Evolutionary conservation across 2,888 invertebrate species (phyloP).

Genomic region (Helleia helle): DNA sequence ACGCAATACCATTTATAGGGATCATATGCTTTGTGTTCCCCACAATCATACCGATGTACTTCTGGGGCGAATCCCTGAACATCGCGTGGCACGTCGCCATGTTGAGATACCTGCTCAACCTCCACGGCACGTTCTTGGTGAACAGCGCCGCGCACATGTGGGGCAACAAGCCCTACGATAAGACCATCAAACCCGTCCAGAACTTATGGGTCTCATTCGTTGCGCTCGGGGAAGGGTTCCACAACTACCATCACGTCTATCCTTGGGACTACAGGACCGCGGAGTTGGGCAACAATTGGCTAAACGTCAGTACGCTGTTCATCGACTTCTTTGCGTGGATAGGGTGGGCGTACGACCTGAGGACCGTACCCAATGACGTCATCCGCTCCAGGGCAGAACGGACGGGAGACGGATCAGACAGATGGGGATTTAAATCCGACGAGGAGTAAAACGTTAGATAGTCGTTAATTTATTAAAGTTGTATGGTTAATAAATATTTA

Average conservation of each 20-base stretch:
- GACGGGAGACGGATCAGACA: constrained; percentile 29
- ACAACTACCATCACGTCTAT: constrained; percentile 42
- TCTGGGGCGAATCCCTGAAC: constrained; percentile 69
- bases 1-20: constrained; percentile 76
- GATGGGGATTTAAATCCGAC: not conserved
- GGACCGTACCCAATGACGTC: constrained; percentile 27
- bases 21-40: constrained; percentile 61
- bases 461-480: not conserved
- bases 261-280: constrained; percentile 40
- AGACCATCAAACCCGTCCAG: constrained; percentile 29
- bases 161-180: constrained; percentile 60
- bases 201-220: constrained; percentile 27
- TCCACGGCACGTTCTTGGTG: constrained; percentile 73
- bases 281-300: constrained; percentile 31
- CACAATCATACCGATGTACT: constrained; percentile 58
- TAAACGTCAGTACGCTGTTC: constrained; percentile 31
- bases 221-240: constrained; percentile 39
- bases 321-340: constrained; percentile 40
- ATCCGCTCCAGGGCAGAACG: constrained; percentile 23
- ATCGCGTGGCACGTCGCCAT: constrained; percentile 46
- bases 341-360: constrained; percentile 46
- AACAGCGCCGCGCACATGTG: constrained; percentile 77
- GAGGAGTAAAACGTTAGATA: not conserved
- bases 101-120: constrained; percentile 68
- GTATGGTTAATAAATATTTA: too few species aligned